phyloP scores from a whole-genome alignment of 1,140 invertebrate species.

The Nephotettix cincticeps region DNA sequence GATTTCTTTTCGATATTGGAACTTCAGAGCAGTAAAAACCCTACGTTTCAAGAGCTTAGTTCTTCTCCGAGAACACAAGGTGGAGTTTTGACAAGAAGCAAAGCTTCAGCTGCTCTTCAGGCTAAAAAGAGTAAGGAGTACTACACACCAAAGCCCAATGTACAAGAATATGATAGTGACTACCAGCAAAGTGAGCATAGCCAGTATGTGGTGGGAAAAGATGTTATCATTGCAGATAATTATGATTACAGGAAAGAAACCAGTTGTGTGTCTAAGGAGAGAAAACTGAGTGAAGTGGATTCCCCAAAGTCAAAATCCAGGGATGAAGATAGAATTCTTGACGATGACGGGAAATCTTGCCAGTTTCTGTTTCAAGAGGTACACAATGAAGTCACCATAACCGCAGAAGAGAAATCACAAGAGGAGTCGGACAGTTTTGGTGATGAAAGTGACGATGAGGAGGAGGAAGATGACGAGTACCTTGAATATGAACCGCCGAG shows the following conservation, averaged over 20 bases:
- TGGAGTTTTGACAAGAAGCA: constrained; percentile 49
- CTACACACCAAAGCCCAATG: background rate
- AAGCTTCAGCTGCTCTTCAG: constrained; percentile 45
- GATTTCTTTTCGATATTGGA: constrained; percentile 84
- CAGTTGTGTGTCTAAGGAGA: background rate
- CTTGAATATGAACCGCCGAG: constrained; percentile 50
- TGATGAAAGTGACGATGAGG: constrained; percentile 55
- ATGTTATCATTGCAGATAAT: background rate
- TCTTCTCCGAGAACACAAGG: constrained; percentile 45
- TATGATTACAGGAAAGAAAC: background rate
- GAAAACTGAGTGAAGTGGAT: background rate
- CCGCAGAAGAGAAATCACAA: constrained; percentile 47
- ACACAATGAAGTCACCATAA: constrained; percentile 10
- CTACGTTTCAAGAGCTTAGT: constrained; percentile 5
- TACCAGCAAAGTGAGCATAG: background rate
- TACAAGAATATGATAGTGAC: background rate
- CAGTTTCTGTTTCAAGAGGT: background rate
- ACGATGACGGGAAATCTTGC: background rate
- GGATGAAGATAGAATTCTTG: background rate
- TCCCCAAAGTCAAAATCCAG: background rate
- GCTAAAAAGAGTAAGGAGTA: constrained; percentile 28
- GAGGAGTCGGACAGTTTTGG: constrained; percentile 55
- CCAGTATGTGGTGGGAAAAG: background rate
- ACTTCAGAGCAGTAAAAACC: constrained; percentile 71
- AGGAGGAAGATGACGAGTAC: constrained; percentile 54